A percentile compares a stretch with the other conserved stretches of the same genome.
Evolutionary conservation across 2,113 vertebrate species (phyloP).

Genomic region (Larimichthys crocea): DNA sequence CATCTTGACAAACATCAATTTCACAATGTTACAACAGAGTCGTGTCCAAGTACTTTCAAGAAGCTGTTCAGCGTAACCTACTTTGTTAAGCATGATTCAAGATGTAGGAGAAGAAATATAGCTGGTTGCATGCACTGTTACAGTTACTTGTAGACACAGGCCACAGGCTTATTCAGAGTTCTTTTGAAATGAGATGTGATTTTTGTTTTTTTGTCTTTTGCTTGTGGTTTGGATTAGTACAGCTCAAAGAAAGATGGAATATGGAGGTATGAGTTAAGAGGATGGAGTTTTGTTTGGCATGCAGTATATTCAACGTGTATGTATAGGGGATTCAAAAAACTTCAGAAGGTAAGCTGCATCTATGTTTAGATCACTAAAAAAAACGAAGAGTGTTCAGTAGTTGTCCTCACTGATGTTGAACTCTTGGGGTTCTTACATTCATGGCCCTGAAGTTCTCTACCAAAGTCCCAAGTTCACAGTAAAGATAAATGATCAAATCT

Average conservation of each 20-base stretch:
- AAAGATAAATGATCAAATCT: neutral
- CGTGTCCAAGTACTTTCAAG: neutral
- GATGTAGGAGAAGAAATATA: neutral
- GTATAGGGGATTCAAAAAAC: neutral
- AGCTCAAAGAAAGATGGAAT: neutral
- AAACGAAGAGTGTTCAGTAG: neutral
- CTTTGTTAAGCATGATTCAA: neutral
- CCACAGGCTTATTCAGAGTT: no score
- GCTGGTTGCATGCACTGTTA: neutral
- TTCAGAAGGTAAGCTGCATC: neutral
- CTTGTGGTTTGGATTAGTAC: neutral
- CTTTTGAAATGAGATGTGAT: no score
- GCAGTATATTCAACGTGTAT: neutral
- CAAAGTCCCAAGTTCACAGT: neutral
- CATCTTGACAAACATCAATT: neutral
- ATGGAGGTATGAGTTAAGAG: neutral
- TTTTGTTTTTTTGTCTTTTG: no score
- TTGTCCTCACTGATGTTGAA: neutral
- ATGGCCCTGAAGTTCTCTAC: neutral
- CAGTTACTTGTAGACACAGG: no score
- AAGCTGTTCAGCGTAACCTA: neutral
- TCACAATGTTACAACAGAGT: neutral
- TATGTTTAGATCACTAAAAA: no score
- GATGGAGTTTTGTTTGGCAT: neutral
- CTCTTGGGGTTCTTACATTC: neutral